These are phyloP conservation scores for Macropodus opercularis DNA, from an alignment of 2,797 vertebrate genomes.

Conservation along the genomic window DNA sequence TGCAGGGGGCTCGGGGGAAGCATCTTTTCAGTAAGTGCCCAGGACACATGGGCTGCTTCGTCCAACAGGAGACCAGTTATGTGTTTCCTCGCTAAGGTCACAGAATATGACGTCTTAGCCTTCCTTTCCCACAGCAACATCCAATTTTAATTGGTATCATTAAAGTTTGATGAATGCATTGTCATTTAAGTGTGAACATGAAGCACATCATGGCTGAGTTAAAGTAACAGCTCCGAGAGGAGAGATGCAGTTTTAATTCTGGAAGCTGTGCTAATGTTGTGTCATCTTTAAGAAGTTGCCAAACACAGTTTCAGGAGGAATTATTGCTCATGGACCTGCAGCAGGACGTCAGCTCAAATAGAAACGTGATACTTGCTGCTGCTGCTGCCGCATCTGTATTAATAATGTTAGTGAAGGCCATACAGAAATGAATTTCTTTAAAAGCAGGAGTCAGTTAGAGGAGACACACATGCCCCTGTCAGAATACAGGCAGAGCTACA, in stretches of 20 bases:
- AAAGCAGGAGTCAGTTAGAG: constrained; percentile 30
- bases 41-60: constrained; percentile 43
- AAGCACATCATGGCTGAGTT: background rate
- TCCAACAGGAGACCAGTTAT: constrained; percentile 42
- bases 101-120: constrained; percentile 29
- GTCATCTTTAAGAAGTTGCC: background rate
- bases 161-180: constrained; percentile 66
- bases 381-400: no score
- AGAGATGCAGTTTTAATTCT: constrained; percentile 2
- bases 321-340: background rate
- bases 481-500: constrained; percentile 38
- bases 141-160: constrained; percentile 63
- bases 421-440: constrained; percentile 30
- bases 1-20: constrained; percentile 35
- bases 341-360: background rate
- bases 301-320: constrained; percentile 19
- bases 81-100: constrained; percentile 59
- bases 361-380: no score
- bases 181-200: constrained; percentile 50
- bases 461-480: constrained; percentile 34
- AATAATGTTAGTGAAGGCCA: constrained; percentile 29
- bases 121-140: constrained; percentile 45
- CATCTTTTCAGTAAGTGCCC: constrained; percentile 45
- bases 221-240: constrained; percentile 4
- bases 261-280: constrained; percentile 6